Evolutionary conservation across 2,888 invertebrate species (phyloP), one percentile per base, ranked within the genome.

Genomic region (Sepiola atlantica): DNA sequence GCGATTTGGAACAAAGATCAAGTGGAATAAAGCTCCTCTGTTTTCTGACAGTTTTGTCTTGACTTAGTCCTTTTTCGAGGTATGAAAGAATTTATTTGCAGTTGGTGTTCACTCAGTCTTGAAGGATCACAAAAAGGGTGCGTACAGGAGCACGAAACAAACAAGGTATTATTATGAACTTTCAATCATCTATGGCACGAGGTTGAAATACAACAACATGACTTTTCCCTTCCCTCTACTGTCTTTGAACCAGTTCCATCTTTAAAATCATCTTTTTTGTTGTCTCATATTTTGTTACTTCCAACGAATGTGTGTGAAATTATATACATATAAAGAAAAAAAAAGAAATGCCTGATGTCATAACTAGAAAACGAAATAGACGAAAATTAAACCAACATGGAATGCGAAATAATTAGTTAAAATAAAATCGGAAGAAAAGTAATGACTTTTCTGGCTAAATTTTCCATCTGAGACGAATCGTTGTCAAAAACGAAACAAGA

Each of bases 241-340:
- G 8, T 24, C 20, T 24, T 28, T 28, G 8, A 77, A n/a, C n/a
- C 77, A 77, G n/a, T 12, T n/a, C 77, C n/a, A 2, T 77, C 77
- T 77, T 77, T 12, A 12, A 14, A 77, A 77, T n/a, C 77, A 28
- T n/a, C n/a, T 77, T 77, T n/a, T n/a, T n/a, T n/a, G n/a, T n/a
- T n/a, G n/a, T 61, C 61, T 61, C n/a, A 77, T 77, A 77, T 77
- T 77, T 77, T 77, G n/a, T 77, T 77, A 77, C 28, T 77, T 77
- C 77, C n/a, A n/a, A 77, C n/a, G 28, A 12, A 77, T n/a, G 77
- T 77, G n/a, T n/a, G n/a, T n/a, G 1, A 77, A 77, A 77, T 77
- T 77, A 77, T n/a, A n/a, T n/a, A n/a, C n/a, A n/a, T n/a, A n/a
- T n/a, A n/a, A n/a, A n/a, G n/a, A 45, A 45, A 45, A 2, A 45